Evolutionary conservation across 1,140 invertebrate genomes (phyloP).

Genomic region (Bactericera cockerelli): DNA sequence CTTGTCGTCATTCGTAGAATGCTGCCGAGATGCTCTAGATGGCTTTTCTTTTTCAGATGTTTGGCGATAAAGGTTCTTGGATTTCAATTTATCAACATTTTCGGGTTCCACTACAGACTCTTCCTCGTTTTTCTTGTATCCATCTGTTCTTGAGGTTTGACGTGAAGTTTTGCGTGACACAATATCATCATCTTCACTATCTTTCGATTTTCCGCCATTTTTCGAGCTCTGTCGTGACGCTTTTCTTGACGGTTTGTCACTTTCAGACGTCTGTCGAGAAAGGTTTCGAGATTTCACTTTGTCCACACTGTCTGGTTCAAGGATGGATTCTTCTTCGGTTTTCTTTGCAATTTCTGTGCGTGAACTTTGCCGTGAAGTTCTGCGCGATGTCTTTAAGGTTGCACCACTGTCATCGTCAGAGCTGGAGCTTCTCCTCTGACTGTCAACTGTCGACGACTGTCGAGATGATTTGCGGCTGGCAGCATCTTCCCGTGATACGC

Average conservation of each 20-base stretch:
- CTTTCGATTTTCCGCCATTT: not conserved
- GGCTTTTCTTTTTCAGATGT: not conserved
- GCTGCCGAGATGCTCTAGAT: too few relatives aligned
- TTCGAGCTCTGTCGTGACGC: not conserved
- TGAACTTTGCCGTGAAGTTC: too few relatives aligned
- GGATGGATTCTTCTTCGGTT: not conserved
- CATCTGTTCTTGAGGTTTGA: not conserved
- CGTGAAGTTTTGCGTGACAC: slow-evolving; percentile 1
- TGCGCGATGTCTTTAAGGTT: not conserved
- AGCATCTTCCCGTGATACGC: too few relatives aligned
- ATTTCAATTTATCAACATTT: not conserved
- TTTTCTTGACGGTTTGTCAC: not conserved
- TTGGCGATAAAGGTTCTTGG: not conserved
- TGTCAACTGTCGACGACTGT: too few relatives aligned
- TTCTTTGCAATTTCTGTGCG: too few relatives aligned
- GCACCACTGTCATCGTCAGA: not conserved
- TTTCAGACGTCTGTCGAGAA: not conserved
- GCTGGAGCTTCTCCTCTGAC: too few relatives aligned
- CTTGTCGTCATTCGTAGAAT: not conserved
- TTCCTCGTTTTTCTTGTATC: slow-evolving; percentile 2
- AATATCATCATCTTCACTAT: not conserved
- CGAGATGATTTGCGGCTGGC: too few relatives aligned
- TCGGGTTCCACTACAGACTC: not conserved
- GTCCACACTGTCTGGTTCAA: not conserved
- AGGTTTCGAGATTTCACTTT: too few relatives aligned